phyloP scores from a whole-genome alignment of 2,797 vertebrate species.

The Cottoperca gobio region DNA sequence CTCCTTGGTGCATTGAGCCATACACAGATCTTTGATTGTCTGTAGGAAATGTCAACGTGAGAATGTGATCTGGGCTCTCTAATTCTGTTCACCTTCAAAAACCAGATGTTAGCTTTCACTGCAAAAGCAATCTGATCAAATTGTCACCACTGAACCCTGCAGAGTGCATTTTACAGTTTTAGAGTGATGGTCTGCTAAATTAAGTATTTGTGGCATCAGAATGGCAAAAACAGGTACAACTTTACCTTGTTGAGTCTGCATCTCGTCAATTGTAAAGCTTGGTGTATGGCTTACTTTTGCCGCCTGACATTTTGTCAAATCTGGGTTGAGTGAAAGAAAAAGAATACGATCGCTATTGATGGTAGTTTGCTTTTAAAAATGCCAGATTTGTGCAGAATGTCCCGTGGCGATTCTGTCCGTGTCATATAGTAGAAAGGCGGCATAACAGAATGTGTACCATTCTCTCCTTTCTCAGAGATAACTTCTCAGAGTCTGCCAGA shows the following conservation, averaged over 20 bases:
- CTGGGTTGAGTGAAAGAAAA: no score
- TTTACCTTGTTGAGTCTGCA: not conserved
- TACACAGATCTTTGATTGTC: not conserved
- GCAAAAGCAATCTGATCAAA: not conserved
- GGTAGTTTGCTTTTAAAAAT: no score
- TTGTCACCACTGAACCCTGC: not conserved
- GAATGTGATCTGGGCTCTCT: not conserved
- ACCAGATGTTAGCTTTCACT: not conserved
- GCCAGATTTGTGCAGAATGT: no score
- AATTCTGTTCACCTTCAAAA: not conserved
- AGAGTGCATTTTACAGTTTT: not conserved
- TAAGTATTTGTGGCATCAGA: not conserved
- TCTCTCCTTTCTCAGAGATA: no score
- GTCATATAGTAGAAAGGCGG: no score
- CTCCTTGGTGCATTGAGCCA: not conserved
- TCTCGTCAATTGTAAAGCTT: no score
- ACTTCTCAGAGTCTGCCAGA: no score
- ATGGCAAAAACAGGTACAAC: not conserved
- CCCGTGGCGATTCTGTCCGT: no score
- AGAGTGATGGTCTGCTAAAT: not conserved
- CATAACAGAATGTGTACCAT: no score
- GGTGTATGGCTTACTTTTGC: no score
- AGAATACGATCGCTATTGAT: no score
- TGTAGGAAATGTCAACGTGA: not conserved
- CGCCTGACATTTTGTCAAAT: no score